Percentiles rank a stretch among this genome's conserved stretches.
phyloP scores from a whole-genome alignment of 2,888 invertebrate genomes.

The Acrocera orbiculus region DNA sequence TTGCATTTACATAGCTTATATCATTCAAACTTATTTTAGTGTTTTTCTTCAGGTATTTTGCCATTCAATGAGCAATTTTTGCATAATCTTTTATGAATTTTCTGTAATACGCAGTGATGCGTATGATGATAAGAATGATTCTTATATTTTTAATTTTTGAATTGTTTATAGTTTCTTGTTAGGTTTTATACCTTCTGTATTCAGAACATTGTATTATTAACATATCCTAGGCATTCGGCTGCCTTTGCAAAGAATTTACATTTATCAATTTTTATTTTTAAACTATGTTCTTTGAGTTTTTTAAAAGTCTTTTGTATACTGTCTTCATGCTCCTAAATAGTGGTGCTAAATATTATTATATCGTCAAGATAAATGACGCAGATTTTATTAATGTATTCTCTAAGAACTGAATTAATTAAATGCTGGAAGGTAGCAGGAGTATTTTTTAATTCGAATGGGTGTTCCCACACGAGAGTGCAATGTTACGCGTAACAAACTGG shows the following conservation, averaged over 20 bases:
- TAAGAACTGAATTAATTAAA: constrained; percentile 12
- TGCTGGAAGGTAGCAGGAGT: constrained; percentile 6
- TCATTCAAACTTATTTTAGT: too few relatives aligned
- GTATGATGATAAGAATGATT: too few relatives aligned
- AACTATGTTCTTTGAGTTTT: constrained; percentile 10
- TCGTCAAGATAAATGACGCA: constrained; percentile 19
- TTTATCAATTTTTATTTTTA: constrained; percentile 15
- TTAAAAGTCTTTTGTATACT: constrained; percentile 13
- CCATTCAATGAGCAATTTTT: too few relatives aligned
- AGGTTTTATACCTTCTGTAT: constrained; percentile 16
- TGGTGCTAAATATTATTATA: constrained; percentile 15
- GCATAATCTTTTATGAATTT: too few relatives aligned
- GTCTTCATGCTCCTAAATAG: constrained; percentile 15
- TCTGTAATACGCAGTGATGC: too few relatives aligned
- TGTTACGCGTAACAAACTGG: too few relatives aligned
- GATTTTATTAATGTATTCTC: constrained; percentile 12
- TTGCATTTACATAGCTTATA: too few relatives aligned
- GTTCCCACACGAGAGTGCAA: too few relatives aligned
- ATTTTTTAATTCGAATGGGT: constrained; percentile 6
- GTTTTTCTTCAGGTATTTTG: too few relatives aligned
- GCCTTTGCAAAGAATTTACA: constrained; percentile 6
- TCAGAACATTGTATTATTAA: too few relatives aligned
- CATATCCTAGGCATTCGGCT: constrained; percentile 14
- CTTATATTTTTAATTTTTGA: constrained; percentile 4
- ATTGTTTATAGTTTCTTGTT: constrained; percentile 15